A percentile compares a stretch with the other conserved stretches of the same genome.
Evolutionary conservation across 1,140 invertebrate species (phyloP).

Genomic region (Maconellicoccus hirsutus): DNA sequence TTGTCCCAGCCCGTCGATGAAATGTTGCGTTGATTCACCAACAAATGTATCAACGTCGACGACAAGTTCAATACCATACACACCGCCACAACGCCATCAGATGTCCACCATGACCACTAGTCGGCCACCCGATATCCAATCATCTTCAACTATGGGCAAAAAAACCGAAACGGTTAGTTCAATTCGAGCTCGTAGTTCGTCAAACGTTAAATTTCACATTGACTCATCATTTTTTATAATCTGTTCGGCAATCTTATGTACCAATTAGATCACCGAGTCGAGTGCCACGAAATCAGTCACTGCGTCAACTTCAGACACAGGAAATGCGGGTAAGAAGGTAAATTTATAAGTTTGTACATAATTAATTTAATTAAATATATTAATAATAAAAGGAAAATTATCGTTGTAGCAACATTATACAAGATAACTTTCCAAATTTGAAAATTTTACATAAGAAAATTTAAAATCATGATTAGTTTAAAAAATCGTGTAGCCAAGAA

Average conservation of each 20-base stretch:
- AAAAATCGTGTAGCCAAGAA: too few species aligned
- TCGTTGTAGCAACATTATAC: too few species aligned
- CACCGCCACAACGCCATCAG: conserved; percentile 17
- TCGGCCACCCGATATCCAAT: background rate
- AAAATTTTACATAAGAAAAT: too few species aligned
- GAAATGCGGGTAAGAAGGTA: conserved; percentile 26
- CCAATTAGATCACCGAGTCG: background rate
- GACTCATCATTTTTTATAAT: too few species aligned
- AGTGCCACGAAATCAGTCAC: conserved; percentile 23
- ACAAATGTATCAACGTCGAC: conserved; percentile 32
- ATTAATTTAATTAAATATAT: background rate
- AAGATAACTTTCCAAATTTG: too few species aligned
- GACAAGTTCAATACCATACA: conserved; percentile 18
- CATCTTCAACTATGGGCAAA: too few species aligned
- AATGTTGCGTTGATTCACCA: conserved; percentile 64
- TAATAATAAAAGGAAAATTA: too few species aligned
- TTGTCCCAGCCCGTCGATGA: conserved; percentile 63
- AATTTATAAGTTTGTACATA: conserved; percentile 17
- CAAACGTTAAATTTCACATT: too few species aligned
- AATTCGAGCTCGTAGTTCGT: too few species aligned
- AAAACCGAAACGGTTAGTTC: too few species aligned
- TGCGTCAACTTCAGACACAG: background rate
- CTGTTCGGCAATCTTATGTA: too few species aligned
- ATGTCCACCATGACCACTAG: background rate
- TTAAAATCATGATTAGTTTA: too few species aligned